Evolutionary conservation across 2,888 invertebrate species (phyloP).

Genomic region (Rhopalosiphum nymphaeae): DNA sequence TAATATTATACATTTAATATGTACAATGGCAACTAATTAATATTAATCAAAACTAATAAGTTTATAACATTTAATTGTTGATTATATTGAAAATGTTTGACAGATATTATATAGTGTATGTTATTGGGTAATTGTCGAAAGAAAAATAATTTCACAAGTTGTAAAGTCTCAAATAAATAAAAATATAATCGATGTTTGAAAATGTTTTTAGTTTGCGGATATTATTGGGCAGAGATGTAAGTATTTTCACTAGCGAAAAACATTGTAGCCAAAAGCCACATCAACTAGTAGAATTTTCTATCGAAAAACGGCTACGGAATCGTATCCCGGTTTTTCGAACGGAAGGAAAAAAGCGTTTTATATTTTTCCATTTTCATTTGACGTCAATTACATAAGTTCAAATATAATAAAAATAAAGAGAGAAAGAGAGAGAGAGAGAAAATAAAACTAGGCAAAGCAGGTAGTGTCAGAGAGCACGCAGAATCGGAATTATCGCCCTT

Average conservation of each 20-base stretch:
- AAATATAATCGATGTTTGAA: constrained; percentile 23
- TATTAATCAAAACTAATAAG: neutral
- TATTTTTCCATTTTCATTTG: constrained; percentile 47
- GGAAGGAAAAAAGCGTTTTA: constrained; percentile 23
- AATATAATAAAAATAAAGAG: constrained; percentile 49
- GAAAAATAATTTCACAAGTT: neutral
- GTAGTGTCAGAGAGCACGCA: neutral
- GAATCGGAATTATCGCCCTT: constrained; percentile 29
- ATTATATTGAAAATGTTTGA: neutral
- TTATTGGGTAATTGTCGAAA: neutral
- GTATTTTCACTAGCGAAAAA: neutral
- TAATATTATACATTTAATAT: neutral
- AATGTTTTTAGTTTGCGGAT: constrained; percentile 31
- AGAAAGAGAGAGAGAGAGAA: neutral
- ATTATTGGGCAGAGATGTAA: neutral
- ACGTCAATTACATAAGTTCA: constrained; percentile 56
- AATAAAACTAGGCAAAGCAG: constrained; percentile 19
- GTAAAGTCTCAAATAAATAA: neutral
- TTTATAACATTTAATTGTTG: neutral
- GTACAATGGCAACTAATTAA: neutral
- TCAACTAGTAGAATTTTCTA: neutral
- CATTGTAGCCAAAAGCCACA: neutral
- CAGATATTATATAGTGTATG: neutral
- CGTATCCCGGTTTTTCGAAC: neutral
- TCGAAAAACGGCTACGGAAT: neutral